Conservation (phyloP, 2,888 invertebrate genomes). For the Cancer borealis region DNA sequence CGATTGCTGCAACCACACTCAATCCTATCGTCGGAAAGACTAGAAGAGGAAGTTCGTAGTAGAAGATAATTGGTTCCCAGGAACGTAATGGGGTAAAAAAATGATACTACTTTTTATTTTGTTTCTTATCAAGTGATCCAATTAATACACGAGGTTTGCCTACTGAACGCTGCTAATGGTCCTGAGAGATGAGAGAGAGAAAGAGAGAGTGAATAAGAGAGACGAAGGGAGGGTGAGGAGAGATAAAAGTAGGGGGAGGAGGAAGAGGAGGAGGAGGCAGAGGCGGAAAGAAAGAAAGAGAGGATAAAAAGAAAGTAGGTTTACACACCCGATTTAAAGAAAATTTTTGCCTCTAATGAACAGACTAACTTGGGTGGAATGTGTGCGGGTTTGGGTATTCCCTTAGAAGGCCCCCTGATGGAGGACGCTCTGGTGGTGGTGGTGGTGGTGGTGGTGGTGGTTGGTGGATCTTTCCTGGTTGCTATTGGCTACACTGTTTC, state of each 20-base stretch:
- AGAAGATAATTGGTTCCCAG: not conserved
- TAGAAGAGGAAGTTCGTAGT: not conserved
- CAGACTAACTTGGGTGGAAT: constrained; percentile 4
- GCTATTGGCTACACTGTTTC: not conserved
- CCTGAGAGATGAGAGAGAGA: not conserved
- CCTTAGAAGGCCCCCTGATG: not conserved
- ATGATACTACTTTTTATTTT: not conserved
- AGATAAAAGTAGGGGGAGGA: not conserved
- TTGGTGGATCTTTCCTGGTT: not conserved
- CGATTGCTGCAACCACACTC: no score
- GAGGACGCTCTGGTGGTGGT: not conserved
- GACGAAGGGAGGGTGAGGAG: not conserved
- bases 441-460: not conserved
- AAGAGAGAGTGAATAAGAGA: constrained; percentile 18
- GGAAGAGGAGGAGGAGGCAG: not conserved
- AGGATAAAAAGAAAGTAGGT: not conserved
- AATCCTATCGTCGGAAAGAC: not conserved
- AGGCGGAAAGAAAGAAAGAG: not conserved
- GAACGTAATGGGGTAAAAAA: not conserved
- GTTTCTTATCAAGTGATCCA: not conserved
- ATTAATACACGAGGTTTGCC: constrained; percentile 44
- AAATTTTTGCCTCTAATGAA: constrained; percentile 32
- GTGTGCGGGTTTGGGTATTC: not conserved
- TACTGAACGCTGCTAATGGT: not conserved
- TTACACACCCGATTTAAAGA: constrained; percentile 21